Percentiles rank a stretch among this genome's conserved stretches.
Evolutionary conservation across 2,888 invertebrate genomes (phyloP).

Genomic region (Cheilosia urbana): DNA sequence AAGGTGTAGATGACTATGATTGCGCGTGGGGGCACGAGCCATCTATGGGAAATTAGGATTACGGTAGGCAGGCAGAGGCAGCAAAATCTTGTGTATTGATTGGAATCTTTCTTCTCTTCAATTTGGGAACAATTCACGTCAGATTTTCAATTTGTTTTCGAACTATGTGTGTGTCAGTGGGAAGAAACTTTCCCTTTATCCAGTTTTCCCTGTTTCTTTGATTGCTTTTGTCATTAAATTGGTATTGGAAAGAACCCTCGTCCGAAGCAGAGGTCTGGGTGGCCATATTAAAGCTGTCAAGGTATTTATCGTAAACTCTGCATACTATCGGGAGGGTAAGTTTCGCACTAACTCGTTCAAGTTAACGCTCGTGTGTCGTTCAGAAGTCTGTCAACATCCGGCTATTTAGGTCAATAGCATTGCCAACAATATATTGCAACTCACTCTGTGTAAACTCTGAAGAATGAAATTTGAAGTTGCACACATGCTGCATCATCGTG

Average conservation of each 20-base stretch:
- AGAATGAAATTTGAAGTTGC: conserved; percentile 63
- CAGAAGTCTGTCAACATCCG: conserved; percentile 71
- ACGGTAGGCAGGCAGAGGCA: conserved; percentile 6
- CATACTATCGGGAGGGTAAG: background rate
- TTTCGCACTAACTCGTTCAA: background rate
- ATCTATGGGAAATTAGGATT: conserved; percentile 1
- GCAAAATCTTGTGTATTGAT: conserved; percentile 21
- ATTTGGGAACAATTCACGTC: conserved; percentile 13
- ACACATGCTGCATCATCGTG: conserved; percentile 31
- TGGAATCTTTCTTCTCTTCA: conserved; percentile 15
- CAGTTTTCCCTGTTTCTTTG: conserved; percentile 25
- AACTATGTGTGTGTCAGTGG: background rate
- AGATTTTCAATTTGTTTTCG: conserved; percentile 31
- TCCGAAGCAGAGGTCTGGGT: conserved; percentile 14
- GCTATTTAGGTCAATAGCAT: conserved; percentile 71
- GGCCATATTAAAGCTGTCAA: conserved; percentile 17
- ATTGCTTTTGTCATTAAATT: conserved; percentile 32
- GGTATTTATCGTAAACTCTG: background rate
- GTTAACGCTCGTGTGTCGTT: conserved; percentile 17
- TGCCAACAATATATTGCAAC: conserved; percentile 47
- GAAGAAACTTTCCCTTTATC: conserved; percentile 60
- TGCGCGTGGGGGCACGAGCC: conserved; percentile 42
- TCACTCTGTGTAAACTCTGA: conserved; percentile 11
- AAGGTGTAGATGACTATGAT: conserved; percentile 17
- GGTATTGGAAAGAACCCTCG: conserved; percentile 1